Conservation (phyloP, 2,797 vertebrate species). For the Pachyuromys duprasi region DNA sequence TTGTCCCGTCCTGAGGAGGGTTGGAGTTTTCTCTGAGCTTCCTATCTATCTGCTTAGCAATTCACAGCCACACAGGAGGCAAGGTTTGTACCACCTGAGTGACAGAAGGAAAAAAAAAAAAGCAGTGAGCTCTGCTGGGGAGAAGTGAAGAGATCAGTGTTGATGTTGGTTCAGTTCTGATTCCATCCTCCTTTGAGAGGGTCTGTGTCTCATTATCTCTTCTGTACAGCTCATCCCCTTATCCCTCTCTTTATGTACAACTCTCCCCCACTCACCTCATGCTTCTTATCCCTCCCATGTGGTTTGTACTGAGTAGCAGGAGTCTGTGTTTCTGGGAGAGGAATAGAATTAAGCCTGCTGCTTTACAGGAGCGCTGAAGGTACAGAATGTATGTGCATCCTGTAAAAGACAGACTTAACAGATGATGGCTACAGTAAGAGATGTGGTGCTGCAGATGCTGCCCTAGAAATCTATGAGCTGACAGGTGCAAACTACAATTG, state of each 20-base stretch:
- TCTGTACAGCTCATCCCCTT: background rate
- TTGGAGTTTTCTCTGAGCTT: conserved; percentile 19
- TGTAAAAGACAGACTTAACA: background rate
- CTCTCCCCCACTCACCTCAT: background rate
- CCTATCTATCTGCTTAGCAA: background rate
- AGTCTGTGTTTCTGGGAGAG: background rate
- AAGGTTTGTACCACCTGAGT: background rate
- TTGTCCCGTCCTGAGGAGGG: background rate
- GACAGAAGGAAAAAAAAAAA: background rate
- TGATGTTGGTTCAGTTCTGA: background rate
- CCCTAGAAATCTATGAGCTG: conserved; percentile 61
- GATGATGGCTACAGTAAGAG: background rate
- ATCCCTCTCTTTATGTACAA: background rate
- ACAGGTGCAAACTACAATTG: conserved; percentile 38
- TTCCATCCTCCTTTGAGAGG: background rate
- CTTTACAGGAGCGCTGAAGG: background rate
- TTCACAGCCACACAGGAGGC: background rate
- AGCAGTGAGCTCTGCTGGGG: background rate
- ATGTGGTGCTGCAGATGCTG: conserved; percentile 29
- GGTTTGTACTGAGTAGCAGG: conserved; percentile 19
- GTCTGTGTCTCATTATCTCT: background rate
- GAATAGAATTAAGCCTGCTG: background rate
- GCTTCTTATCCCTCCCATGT: background rate
- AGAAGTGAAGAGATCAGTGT: background rate
- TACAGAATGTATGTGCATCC: background rate